A percentile compares a stretch with the other conserved stretches of the same genome.
phyloP scores from a whole-genome alignment of 1,140 invertebrate genomes.

The Drosophila kanapiae region DNA sequence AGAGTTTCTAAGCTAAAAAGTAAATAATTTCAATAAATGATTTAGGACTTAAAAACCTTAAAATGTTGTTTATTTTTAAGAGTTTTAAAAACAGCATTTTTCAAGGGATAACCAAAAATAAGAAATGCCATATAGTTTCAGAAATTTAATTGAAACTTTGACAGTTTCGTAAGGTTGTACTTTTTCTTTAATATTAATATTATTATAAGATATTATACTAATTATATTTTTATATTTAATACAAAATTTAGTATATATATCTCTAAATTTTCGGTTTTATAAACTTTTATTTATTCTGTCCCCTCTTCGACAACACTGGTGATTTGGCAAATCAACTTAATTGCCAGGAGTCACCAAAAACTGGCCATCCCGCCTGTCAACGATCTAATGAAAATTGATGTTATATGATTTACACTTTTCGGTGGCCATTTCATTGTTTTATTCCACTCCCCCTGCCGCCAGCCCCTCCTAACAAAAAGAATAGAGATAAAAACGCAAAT shows the following conservation, averaged over 20 bases:
- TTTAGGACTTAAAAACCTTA: not conserved
- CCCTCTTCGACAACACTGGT: not conserved
- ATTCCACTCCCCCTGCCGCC: not conserved
- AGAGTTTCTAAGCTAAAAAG: not conserved
- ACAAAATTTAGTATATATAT: not conserved
- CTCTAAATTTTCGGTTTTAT: not conserved
- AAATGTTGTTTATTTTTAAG: not conserved
- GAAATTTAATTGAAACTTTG: no score
- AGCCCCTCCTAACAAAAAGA: not conserved
- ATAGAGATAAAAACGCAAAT: slow-evolving; percentile 40
- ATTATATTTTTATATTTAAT: no score
- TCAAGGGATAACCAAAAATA: no score
- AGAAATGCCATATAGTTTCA: no score
- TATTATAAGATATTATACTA: no score
- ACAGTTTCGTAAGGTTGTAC: no score
- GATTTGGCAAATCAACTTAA: slow-evolving; percentile 67
- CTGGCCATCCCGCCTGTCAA: slow-evolving; percentile 60
- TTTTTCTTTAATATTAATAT: no score
- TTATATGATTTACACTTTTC: slow-evolving; percentile 79
- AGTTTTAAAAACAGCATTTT: no score
- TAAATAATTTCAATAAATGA: not conserved
- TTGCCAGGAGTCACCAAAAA: slow-evolving; percentile 44
- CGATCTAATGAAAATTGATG: slow-evolving; percentile 77
- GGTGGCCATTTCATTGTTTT: slow-evolving; percentile 58
- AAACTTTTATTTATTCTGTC: not conserved